Percentiles rank a stretch among this genome's conserved stretches.
phyloP scores from a whole-genome alignment of 2,797 vertebrate genomes.

The Uromys caudimaculatus region DNA sequence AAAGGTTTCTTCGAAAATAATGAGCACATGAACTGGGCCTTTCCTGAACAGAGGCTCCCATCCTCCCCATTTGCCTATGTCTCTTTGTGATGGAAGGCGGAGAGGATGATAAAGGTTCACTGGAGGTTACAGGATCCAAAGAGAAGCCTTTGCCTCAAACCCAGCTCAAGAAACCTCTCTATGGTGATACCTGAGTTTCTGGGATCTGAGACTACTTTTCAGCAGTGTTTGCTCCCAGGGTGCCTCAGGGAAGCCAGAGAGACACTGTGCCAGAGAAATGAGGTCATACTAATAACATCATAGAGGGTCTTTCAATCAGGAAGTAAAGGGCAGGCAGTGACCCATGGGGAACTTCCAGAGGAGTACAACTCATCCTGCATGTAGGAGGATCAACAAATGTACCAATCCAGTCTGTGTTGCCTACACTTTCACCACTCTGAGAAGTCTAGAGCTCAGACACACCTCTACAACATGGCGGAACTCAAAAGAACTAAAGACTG shows the following conservation, averaged over 20 bases:
- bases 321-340: neutral
- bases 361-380: no score
- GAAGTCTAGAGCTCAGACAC: neutral
- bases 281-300: neutral
- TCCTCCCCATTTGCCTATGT: neutral
- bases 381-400: rapidly evolving
- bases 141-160: neutral
- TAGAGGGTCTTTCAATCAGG: neutral
- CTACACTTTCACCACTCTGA: neutral
- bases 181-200: neutral
- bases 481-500: neutral
- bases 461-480: neutral
- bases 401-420: neutral
- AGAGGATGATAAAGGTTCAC: neutral
- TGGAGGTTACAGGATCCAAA: neutral
- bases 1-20: neutral
- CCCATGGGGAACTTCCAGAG: neutral
- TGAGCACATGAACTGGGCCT: neutral
- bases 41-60: neutral
- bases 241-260: neutral
- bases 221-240: neutral
- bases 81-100: neutral
- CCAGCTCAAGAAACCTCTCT: neutral
- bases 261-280: neutral
- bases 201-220: neutral